Evolutionary conservation across 2,888 invertebrate genomes (phyloP), one percentile per base, ranked within the genome.

Genomic region (Agapostemon virescens): DNA sequence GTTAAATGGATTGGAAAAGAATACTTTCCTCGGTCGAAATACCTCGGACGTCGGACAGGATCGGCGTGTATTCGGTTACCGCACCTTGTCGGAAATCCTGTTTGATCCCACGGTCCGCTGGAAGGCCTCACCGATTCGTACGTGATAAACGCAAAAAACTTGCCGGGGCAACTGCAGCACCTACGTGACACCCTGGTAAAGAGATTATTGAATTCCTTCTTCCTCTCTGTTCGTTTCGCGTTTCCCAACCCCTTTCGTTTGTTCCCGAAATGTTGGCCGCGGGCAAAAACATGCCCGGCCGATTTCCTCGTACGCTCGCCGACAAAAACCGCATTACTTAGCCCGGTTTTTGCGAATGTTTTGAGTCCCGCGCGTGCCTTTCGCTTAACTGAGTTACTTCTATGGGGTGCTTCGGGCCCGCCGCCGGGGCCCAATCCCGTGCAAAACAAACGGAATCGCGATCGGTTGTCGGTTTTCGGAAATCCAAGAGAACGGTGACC

Each of bases 51-150:
- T 36, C 64, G 78, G 75, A 66, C 84, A 80, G 84, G 81, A 84
- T 85, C 82, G 78, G 76, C 79, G 79, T 88, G 87, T 88, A 87
- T 88, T 88, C 88, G 88, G 88, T 88, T 88, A 88, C 88, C 86
- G 86, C 85, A 76, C 80, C 85, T 83, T 86, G 88, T 87, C 88
- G 85, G 87, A 87, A 85, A 88, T 85, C 86, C 85, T 88, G 88
- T 88, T 88, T 88, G 88, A 88, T 88, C 88, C 87, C 87, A 87
- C 86, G 86, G 85, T 86, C 80, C 77, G 80, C 82, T 77, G 82
- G 82, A 84, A 68, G 83, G 77, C 77, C 84, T 77, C 68, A 75
- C 81, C 82, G 85, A 88, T 86, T 86, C 87, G 85, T 86, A 82
- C 79, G 77, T 84, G 88, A 88, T 88, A 87, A 86, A 85, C 84